Conservation (phyloP, 2,113 vertebrate genomes). For the Anser cygnoides region DNA sequence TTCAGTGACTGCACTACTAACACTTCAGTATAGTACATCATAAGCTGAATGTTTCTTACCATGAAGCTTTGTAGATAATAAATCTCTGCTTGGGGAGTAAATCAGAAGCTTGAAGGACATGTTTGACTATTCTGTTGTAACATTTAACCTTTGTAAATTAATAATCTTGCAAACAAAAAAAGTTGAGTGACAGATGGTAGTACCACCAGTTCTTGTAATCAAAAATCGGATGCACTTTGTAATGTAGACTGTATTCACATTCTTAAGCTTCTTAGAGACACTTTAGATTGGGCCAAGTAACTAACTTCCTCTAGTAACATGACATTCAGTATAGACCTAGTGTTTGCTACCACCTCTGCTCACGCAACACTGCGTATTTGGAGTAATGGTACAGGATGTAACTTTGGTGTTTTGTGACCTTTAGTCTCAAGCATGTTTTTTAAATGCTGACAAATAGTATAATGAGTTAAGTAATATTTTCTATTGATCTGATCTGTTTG, state of each 20-base stretch:
- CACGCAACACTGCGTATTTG: neutral
- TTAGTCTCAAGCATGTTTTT: neutral
- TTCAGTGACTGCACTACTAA: conserved; percentile 42
- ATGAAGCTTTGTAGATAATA: neutral
- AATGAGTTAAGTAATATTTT: conserved; percentile 22
- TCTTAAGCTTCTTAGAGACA: neutral
- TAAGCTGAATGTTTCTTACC: neutral
- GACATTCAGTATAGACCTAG: neutral
- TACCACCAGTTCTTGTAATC: neutral
- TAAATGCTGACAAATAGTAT: neutral
- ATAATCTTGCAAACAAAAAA: neutral
- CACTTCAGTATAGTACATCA: neutral
- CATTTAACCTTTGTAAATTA: neutral
- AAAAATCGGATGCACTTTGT: neutral
- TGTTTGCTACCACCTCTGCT: neutral
- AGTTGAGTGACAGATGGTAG: neutral
- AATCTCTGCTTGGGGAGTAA: neutral
- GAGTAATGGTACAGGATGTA: neutral
- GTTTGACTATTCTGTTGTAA: neutral
- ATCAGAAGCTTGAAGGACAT: neutral
- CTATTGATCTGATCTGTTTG: conserved; percentile 40
- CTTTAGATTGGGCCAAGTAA: neutral
- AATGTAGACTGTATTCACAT: neutral
- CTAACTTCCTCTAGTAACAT: neutral
- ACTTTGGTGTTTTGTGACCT: neutral